Evolutionary conservation across 2,113 vertebrate genomes (phyloP).

Genomic region (Callopanchax toddi): DNA sequence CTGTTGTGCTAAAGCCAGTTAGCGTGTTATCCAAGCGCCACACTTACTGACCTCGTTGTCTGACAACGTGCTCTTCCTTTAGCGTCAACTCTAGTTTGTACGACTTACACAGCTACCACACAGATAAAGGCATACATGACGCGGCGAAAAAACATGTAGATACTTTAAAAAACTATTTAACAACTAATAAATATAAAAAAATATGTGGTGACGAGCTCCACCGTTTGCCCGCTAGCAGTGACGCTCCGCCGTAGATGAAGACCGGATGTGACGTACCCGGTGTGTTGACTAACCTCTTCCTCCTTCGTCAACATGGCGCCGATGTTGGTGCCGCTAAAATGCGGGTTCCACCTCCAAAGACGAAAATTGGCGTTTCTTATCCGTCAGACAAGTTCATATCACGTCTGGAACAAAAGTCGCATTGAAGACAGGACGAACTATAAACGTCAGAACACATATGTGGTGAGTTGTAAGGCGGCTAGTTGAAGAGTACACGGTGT

Average conservation of each 20-base stretch:
- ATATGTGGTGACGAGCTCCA: not conserved
- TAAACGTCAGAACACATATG: slow-evolving; percentile 35
- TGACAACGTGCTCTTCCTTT: slow-evolving; percentile 57
- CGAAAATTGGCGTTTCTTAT: slow-evolving; percentile 70
- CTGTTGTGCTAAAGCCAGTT: slow-evolving; percentile 7
- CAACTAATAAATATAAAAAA: not conserved
- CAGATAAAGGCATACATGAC: accelerated
- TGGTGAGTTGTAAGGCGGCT: slow-evolving; percentile 40
- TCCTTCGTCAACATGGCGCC: slow-evolving; percentile 77
- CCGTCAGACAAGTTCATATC: slow-evolving; percentile 67
- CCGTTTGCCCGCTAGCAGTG: slow-evolving; percentile 32
- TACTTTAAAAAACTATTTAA: not conserved
- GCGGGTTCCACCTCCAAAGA: slow-evolving; percentile 71
- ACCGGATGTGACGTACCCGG: slow-evolving; percentile 63
- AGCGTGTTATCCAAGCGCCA: slow-evolving; percentile 8
- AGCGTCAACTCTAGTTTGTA: slow-evolving; percentile 20
- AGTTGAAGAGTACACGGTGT: slow-evolving; percentile 42
- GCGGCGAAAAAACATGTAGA: not conserved
- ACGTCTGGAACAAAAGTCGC: slow-evolving; percentile 54
- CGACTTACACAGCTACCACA: not conserved
- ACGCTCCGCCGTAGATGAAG: slow-evolving; percentile 12
- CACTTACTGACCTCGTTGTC: slow-evolving; percentile 11
- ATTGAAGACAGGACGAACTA: not conserved
- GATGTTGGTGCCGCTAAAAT: slow-evolving; percentile 70
- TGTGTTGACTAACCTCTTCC: slow-evolving; percentile 18